Evolutionary conservation across 2,113 vertebrate genomes (phyloP), one percentile per base, ranked within the genome.

Genomic region (Notarius lentiginosus): DNA sequence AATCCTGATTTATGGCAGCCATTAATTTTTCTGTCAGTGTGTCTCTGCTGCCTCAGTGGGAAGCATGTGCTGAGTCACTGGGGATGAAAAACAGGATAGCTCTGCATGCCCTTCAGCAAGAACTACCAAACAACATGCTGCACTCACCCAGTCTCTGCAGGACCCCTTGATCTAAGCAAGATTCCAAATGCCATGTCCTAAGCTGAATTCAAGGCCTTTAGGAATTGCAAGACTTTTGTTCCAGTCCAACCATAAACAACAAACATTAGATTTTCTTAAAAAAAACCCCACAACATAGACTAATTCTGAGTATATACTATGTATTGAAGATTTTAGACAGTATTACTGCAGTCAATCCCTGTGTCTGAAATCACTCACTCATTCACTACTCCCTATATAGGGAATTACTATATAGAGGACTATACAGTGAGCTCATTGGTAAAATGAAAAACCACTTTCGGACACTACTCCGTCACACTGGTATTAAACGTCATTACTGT

Each of bases 31-130:
- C 49, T 49, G 72, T 91, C 89, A 90, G 77, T 20, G 83, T 85
- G 56, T 83, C 86, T 90, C 85, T 79, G 18, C 87, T 51, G 84
- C 55, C 88, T 90, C 86, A 87, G 89, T 88, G 89, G 84, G 49
- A 91, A 84, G 68, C 87, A 79, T 87, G 30, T 90, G 91, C 91
- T 92, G 91, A 94, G 90, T 94, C 93, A 95, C 90, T 89, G 82
- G 70, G 79, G 87, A 79, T 89, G 88, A 88, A 83, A 75, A 83
- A 73, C 70, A 56, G 82, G 24, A 47, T 30, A 79, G 51, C 51
- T 76, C 66, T 77, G 66, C 22, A 17, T 41, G 60, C 60, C 75
- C 82, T 84, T 75, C 56, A 84, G 56, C 14, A 88, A 79, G 81
- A 51, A 85, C 79, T 82, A 41, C 61, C 84, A 51, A 81, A 41